phyloP scores from a whole-genome alignment of 2,888 invertebrate species.

The Drepanosiphum platanoidis region DNA sequence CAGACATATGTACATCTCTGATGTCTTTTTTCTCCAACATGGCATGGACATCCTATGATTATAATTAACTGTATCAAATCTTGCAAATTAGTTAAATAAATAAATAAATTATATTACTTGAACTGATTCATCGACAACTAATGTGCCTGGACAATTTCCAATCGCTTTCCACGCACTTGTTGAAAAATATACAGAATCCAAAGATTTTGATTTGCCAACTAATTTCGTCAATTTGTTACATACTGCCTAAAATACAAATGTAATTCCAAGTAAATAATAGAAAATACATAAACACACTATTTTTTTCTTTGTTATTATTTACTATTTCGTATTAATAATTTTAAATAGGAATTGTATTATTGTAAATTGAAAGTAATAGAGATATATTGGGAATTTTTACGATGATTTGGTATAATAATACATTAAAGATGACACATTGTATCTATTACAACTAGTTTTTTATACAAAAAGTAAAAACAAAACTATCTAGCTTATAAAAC shows the following conservation, averaged over 20 bases:
- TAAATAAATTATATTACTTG: conserved; percentile 37
- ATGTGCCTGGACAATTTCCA: conserved; percentile 27
- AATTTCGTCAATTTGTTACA: conserved; percentile 46
- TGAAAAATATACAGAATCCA: conserved; percentile 52
- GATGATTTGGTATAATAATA: too few relatives aligned
- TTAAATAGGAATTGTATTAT: too few relatives aligned
- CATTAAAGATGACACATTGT: too few relatives aligned
- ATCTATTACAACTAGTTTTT: too few relatives aligned
- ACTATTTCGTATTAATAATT: too few relatives aligned
- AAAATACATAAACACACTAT: not conserved
- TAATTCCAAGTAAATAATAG: not conserved
- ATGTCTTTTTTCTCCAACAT: conserved; percentile 58
- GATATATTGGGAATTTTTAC: too few relatives aligned
- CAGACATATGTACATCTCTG: conserved; percentile 54
- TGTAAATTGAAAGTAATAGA: too few relatives aligned
- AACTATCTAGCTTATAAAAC: too few relatives aligned
- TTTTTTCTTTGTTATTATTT: not conserved
- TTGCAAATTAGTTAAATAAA: not conserved
- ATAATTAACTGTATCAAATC: not conserved
- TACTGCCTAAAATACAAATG: conserved; percentile 47
- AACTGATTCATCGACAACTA: conserved; percentile 45
- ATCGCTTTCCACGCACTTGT: conserved; percentile 53
- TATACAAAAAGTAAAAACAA: too few relatives aligned
- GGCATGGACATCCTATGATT: conserved; percentile 31
- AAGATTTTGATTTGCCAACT: conserved; percentile 34